These are phyloP conservation scores for Chaetodon trifasciatus DNA, from an alignment of 2,797 vertebrate species.

Conservation along the genomic window DNA sequence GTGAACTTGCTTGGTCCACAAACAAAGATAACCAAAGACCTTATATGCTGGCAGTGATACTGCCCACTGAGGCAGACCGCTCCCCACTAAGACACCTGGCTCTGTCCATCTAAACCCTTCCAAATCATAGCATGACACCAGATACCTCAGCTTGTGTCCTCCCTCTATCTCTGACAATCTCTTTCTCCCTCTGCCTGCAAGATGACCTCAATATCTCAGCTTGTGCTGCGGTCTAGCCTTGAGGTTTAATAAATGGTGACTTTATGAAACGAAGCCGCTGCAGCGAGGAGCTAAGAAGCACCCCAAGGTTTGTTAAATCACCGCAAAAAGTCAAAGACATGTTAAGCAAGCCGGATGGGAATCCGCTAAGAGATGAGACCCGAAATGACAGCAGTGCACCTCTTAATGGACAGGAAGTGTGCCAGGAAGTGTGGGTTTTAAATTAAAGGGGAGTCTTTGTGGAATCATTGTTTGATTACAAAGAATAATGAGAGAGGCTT, in stretches of 20 bases:
- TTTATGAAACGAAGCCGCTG: constrained; percentile 79
- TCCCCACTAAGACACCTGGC: constrained; percentile 59
- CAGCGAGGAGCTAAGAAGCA: constrained; percentile 68
- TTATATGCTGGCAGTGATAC: constrained; percentile 55
- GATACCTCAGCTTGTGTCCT: constrained; percentile 55
- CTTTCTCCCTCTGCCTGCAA: constrained; percentile 56
- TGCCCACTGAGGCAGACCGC: constrained; percentile 35
- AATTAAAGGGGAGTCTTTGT: constrained; percentile 67
- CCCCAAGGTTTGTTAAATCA: constrained; percentile 72
- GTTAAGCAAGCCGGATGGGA: constrained; percentile 60
- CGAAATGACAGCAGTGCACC: constrained; percentile 27
- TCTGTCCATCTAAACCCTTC: constrained; percentile 60
- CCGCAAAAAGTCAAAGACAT: constrained; percentile 51
- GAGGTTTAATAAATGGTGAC: constrained; percentile 84
- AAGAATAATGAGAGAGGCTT: constrained; percentile 68
- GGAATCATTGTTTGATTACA: constrained; percentile 70
- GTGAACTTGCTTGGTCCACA: constrained; percentile 49
- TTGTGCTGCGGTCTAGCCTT: constrained; percentile 73
- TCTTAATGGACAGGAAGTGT: constrained; percentile 60
- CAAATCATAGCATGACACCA: constrained; percentile 70
- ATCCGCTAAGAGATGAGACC: constrained; percentile 40
- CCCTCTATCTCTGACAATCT: constrained; percentile 58
- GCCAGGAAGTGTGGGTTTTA: constrained; percentile 53
- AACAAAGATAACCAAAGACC: constrained; percentile 63
- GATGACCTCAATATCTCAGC: constrained; percentile 83